Evolutionary conservation across 2,888 invertebrate genomes (phyloP), one percentile per base, ranked within the genome.

Genomic region (Resseliella maxima): DNA sequence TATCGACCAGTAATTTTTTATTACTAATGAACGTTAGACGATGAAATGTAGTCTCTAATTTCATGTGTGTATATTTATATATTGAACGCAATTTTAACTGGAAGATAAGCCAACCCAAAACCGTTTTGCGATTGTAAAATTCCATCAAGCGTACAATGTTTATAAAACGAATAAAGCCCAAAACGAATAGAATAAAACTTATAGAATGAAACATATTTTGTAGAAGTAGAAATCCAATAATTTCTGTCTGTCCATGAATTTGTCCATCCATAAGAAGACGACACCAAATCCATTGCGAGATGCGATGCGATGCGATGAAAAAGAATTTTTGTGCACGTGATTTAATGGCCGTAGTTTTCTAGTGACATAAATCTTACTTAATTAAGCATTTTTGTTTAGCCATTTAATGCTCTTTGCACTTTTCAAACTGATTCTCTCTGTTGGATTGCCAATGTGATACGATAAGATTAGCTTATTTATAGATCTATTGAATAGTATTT

Each of bases 391-490:
- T 72, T 72, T 72, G 72, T 18, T 31, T 31, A 35, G 31, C 72
- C 31, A 2, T 72, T 59, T 12, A 31, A 2, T 35, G 72, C 27
- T 72, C 72, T 31, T 72, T 72, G 72, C 72, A 72, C 72, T 72
- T 31, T 10, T 12, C n/a, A 59, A 15, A 41, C 18, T 21, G 50
- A 18, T 21, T 21, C 18, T 50, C 21, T 21, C 5, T 18, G 50
- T 18, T 12, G 21, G 2, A 50, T 50, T 18, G 5, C 5, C 59
- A 59, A 6, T 59, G 59, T 15, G 24, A n/a, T 59, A 35, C 72
- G 72, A 72, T 72, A 72, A 72, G 72, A 72, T 72, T 31, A 72
- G 72, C 72, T 72, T 72, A 72, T 72, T 72, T 72, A 72, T 72
- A 72, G 72, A 72, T 72, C 72, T 1, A 72, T 72, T 72, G 72